Conservation (phyloP, 2,888 invertebrate genomes). For the Amphipoea oculea region DNA sequence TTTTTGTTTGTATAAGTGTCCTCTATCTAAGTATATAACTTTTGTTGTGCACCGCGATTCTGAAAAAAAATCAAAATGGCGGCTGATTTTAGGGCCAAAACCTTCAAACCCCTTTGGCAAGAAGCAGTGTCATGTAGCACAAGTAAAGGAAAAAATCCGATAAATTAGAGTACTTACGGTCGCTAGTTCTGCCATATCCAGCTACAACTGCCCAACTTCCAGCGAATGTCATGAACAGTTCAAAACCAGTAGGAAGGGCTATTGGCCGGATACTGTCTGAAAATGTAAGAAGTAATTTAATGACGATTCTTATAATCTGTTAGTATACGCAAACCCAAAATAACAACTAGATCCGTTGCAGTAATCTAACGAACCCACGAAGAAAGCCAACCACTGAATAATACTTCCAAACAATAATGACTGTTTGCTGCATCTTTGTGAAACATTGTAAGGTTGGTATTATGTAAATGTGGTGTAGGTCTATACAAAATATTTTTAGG, state of each 20-base stretch:
- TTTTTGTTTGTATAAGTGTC: no score
- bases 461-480: not conserved
- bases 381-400: not conserved
- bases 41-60: no score
- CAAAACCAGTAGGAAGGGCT: constrained; percentile 67
- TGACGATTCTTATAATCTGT: not conserved
- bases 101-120: no score
- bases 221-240: constrained; percentile 69
- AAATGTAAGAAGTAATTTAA: not conserved
- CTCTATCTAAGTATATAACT: no score
- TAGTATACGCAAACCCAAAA: not conserved
- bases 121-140: no score
- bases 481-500: not conserved
- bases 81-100: no score
- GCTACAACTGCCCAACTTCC: constrained; percentile 73
- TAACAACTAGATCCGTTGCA: not conserved
- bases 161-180: constrained; percentile 69
- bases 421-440: not conserved
- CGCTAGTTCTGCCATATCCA: constrained; percentile 78
- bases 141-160: no score
- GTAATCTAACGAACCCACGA: not conserved
- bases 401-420: not conserved
- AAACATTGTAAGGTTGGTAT: not conserved
- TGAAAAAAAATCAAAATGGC: no score
- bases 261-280: constrained; percentile 70